A percentile compares a stretch with the other conserved stretches of the same genome.
Evolutionary conservation across 2,113 vertebrate genomes (phyloP).

Genomic region (Spermophilus dauricus): DNA sequence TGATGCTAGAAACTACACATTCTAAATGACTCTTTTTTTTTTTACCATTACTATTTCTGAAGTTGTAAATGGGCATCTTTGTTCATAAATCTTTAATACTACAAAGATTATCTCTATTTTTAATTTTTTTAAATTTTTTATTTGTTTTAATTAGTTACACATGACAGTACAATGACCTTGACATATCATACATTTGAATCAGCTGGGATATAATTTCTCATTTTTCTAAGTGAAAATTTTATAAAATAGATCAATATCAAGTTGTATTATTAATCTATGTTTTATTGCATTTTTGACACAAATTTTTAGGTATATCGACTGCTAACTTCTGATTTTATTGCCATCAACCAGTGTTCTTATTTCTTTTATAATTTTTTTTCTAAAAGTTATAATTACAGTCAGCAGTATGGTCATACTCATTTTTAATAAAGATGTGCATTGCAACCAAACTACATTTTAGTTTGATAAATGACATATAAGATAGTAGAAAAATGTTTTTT

Average conservation of each 20-base stretch:
- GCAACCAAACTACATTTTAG: not conserved
- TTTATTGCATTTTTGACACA: not conserved
- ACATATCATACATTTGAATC: no score
- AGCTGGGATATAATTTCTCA: no score
- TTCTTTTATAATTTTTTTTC: not conserved
- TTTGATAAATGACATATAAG: not conserved
- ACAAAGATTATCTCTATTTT: not conserved
- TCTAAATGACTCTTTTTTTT: not conserved
- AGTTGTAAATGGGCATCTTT: not conserved
- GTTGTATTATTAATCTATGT: conserved; percentile 8
- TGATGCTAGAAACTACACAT: rapidly evolving
- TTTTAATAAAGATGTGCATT: not conserved
- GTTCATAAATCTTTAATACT: not conserved
- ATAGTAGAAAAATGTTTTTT: not conserved
- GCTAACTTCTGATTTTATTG: not conserved
- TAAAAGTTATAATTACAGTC: not conserved
- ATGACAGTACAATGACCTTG: no score
- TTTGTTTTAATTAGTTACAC: no score
- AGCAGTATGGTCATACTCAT: not conserved
- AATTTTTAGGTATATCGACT: not conserved
- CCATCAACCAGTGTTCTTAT: not conserved
- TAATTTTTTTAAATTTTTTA: not conserved
- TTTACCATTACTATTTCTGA: not conserved
- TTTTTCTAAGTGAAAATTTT: not conserved
- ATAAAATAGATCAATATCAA: not conserved